Evolutionary conservation across 2,113 vertebrate genomes (phyloP).

Genomic region (Saguinus imperator): DNA sequence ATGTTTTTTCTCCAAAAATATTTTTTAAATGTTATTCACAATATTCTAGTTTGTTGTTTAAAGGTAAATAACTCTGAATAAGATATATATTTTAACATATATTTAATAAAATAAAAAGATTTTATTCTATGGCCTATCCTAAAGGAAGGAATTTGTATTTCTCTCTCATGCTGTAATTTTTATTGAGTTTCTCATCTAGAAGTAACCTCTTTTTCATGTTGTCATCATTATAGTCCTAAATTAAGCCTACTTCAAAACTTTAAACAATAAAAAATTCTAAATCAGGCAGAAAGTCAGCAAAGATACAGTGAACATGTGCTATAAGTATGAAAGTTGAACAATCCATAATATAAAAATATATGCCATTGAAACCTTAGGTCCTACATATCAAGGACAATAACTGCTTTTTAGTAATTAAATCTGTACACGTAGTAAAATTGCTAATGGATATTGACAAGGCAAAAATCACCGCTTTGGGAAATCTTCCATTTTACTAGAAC

Average conservation of each 20-base stretch:
- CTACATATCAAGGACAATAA: conserved; percentile 17
- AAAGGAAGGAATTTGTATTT: neutral
- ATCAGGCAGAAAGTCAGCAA: neutral
- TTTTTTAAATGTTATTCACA: neutral
- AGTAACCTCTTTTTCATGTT: neutral
- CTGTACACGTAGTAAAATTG: conserved; percentile 59
- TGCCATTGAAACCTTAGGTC: neutral
- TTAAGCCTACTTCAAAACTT: neutral
- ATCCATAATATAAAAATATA: conserved; percentile 61
- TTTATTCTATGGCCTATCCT: neutral
- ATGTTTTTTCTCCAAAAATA: neutral
- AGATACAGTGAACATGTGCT: neutral
- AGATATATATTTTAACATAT: neutral
- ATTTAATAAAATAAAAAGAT: neutral
- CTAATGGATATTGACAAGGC: conserved; percentile 45
- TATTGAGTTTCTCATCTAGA: neutral
- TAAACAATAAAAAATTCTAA: neutral
- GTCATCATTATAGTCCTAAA: neutral
- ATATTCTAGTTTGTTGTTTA: neutral
- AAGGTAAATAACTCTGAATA: fast-evolving
- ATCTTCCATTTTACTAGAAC: conserved; percentile 47
- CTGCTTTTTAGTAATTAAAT: conserved; percentile 57
- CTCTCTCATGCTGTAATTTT: neutral
- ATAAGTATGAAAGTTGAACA: neutral
- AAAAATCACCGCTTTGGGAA: conserved; percentile 40